Conservation (phyloP, 2,888 invertebrate species). For the Tenodera sinensis region DNA sequence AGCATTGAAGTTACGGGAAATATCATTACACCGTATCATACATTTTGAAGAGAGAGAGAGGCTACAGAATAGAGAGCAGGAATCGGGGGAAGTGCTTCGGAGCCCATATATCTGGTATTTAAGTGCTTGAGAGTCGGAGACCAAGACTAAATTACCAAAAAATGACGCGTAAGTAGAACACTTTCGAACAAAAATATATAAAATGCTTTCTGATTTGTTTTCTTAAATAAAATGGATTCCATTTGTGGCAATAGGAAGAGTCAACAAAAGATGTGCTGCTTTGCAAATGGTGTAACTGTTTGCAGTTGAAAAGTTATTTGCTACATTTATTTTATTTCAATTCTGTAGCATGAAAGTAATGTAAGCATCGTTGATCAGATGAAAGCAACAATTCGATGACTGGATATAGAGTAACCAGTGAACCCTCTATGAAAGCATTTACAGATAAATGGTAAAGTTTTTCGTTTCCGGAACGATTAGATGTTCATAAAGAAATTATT, state of each 20-base stretch:
- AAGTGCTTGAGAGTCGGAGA: constrained; percentile 30
- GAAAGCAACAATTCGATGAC: too few species aligned
- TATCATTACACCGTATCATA: neutral
- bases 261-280: too few species aligned
- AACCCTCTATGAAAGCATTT: too few species aligned
- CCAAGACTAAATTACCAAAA: constrained; percentile 36
- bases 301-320: neutral
- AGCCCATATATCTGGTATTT: neutral
- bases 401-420: too few species aligned
- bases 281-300: neutral
- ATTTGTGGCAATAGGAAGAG: neutral
- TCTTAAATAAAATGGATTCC: neutral
- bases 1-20: neutral
- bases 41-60: neutral
- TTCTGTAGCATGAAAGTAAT: too few species aligned
- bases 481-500: too few species aligned
- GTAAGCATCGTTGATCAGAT: too few species aligned
- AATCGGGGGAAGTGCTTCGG: neutral
- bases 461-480: too few species aligned
- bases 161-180: constrained; percentile 45
- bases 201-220: neutral
- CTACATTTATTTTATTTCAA: neutral
- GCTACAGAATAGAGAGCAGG: neutral
- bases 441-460: too few species aligned
- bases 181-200: neutral